Evolutionary conservation across 1,140 invertebrate species (phyloP).

Genomic region (Harpegnathos saltator): DNA sequence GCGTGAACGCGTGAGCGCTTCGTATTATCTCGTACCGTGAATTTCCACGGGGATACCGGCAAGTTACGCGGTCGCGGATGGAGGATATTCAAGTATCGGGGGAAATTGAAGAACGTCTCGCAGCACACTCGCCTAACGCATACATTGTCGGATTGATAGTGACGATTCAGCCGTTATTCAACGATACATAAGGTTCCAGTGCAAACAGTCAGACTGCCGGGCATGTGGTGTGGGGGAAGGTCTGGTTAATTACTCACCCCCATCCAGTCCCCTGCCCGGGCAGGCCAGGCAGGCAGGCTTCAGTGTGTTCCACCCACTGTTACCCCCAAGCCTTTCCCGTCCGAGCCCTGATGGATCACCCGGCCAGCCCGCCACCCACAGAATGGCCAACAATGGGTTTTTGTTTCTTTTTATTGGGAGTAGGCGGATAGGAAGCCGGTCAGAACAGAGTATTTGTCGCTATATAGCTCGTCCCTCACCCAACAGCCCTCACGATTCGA

Average conservation of each 20-base stretch:
- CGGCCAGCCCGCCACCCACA: conserved; percentile 82
- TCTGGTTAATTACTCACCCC: conserved; percentile 82
- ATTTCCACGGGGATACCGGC: not conserved
- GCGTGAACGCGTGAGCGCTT: too few relatives aligned
- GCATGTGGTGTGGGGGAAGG: conserved; percentile 70
- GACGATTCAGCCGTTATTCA: conserved; percentile 72
- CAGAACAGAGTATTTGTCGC: conserved; percentile 78
- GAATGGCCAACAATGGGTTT: conserved; percentile 84
- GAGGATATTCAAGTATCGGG: not conserved
- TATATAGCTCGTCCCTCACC: conserved; percentile 70
- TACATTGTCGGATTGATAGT: conserved; percentile 50
- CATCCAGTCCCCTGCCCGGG: conserved; percentile 75
- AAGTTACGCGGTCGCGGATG: not conserved
- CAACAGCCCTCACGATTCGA: conserved; percentile 73
- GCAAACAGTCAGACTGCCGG: conserved; percentile 74
- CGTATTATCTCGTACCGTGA: not conserved
- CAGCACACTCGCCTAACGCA: conserved; percentile 24
- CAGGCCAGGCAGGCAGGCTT: conserved; percentile 73
- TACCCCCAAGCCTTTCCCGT: conserved; percentile 78
- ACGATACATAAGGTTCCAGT: conserved; percentile 78
- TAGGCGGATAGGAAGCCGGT: conserved; percentile 78
- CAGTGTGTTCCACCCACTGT: conserved; percentile 75
- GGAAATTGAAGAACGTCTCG: conserved; percentile 22
- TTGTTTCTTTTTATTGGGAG: conserved; percentile 84
- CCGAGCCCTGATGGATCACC: conserved; percentile 83